A percentile compares a stretch with the other conserved stretches of the same genome.
Conservation (phyloP, 2,797 vertebrate genomes). For the Takifugu rubripes region DNA sequence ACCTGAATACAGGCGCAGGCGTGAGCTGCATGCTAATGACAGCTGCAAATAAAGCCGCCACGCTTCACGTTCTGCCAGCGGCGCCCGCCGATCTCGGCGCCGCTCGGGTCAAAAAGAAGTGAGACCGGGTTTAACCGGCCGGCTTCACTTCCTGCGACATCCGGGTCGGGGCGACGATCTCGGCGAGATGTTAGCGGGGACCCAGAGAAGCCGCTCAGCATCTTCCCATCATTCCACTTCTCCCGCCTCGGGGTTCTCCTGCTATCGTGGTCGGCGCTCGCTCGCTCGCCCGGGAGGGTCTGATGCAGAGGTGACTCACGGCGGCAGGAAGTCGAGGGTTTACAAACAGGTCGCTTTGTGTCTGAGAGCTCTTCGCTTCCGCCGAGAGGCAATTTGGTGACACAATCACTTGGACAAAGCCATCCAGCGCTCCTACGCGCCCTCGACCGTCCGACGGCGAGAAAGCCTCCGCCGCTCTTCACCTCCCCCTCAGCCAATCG, state of each 20-base stretch:
- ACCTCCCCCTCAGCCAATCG: constrained; percentile 57
- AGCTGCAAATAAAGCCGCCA: constrained; percentile 8
- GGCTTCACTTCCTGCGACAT: constrained; percentile 9
- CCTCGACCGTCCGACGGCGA: constrained; percentile 60
- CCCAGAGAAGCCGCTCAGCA: too few relatives aligned
- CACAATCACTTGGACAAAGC: constrained; percentile 58
- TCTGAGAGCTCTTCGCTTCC: constrained; percentile 50
- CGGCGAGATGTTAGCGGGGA: constrained; percentile 27
- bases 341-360: constrained; percentile 42
- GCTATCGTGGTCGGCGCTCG: too few relatives aligned
- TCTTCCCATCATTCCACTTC: neutral
- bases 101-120: constrained; percentile 24
- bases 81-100: constrained; percentile 29
- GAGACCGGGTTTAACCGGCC: neutral
- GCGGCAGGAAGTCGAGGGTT: constrained; percentile 37
- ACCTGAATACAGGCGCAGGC: constrained; percentile 39
- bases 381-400: constrained; percentile 60
- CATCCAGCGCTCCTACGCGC: constrained; percentile 61
- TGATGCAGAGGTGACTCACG: constrained; percentile 10
- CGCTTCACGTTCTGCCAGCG: constrained; percentile 15
- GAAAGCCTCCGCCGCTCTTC: constrained; percentile 42
- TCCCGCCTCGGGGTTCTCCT: too few relatives aligned
- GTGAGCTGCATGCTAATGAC: constrained; percentile 38
- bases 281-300: constrained; percentile 14
- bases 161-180: too few relatives aligned